Conservation (phyloP, 2,113 vertebrate species). For the Panthera tigris region DNA sequence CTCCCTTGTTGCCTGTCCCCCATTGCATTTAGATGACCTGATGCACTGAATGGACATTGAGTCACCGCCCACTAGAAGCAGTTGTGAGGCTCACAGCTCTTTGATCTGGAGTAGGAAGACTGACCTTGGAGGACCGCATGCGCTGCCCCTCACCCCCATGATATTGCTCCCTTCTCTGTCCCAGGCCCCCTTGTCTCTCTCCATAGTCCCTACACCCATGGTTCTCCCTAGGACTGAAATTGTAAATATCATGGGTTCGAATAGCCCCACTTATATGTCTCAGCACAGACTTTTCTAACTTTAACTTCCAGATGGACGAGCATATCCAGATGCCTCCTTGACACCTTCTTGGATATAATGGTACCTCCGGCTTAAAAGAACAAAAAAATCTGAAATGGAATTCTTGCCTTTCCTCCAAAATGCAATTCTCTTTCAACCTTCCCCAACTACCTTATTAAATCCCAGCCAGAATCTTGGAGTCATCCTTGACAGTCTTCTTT, state of each 20-base stretch:
- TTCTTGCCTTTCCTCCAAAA: not conserved
- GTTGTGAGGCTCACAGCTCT: accelerated
- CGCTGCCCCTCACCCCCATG: accelerated
- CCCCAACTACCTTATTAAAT: not conserved
- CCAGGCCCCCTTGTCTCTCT: not conserved
- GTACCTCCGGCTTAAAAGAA: not conserved
- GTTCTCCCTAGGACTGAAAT: not conserved
- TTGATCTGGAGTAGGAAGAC: not conserved
- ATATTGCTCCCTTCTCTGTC: not conserved
- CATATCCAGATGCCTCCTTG: not conserved
- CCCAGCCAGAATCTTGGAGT: not conserved
- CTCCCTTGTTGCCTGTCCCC: not conserved
- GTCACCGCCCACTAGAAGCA: accelerated
- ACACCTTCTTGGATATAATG: not conserved
- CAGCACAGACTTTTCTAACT: not conserved
- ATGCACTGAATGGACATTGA: accelerated
- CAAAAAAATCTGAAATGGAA: not conserved
- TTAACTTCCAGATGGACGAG: not conserved
- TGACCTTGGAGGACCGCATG: accelerated
- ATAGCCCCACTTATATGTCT: not conserved
- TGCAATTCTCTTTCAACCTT: not conserved
- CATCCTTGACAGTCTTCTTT: not conserved
- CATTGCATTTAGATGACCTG: accelerated
- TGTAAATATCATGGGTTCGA: not conserved
- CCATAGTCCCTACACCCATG: not conserved